phyloP scores from a whole-genome alignment of 2,113 vertebrate genomes.

The Ictidomys tridecemlineatus region DNA sequence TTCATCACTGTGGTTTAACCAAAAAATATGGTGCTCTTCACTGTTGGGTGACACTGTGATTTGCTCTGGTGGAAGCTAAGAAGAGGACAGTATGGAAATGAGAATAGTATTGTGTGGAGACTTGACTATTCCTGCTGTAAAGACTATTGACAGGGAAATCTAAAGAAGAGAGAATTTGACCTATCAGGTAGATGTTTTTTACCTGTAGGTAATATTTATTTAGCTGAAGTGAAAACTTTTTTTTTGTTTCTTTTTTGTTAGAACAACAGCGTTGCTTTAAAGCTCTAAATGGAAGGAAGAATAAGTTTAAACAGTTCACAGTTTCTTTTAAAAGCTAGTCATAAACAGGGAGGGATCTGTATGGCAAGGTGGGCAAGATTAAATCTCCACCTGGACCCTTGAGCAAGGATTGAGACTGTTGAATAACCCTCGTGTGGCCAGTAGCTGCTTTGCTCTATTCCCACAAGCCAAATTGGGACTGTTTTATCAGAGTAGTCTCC shows the following conservation, averaged over 20 bases:
- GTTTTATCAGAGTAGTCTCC: conserved; percentile 83
- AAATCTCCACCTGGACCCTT: background rate
- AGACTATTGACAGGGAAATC: background rate
- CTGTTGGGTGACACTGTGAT: background rate
- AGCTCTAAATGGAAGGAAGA: conserved; percentile 62
- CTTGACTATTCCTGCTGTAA: background rate
- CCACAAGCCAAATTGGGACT: conserved; percentile 76
- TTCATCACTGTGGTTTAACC: background rate
- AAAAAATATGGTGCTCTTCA: background rate
- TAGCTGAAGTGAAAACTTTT: conserved; percentile 44
- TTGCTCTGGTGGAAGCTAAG: background rate
- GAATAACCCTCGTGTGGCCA: conserved; percentile 71
- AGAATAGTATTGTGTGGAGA: background rate
- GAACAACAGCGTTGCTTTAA: conserved; percentile 53
- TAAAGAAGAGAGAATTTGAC: background rate
- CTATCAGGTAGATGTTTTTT: too few species aligned
- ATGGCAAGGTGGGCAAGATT: conserved; percentile 50
- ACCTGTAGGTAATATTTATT: background rate
- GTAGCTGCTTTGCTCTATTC: conserved; percentile 44
- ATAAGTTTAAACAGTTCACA: background rate
- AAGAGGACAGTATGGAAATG: background rate
- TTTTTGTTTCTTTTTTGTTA: background rate
- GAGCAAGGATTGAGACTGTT: conserved; percentile 72
- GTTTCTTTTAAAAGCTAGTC: conserved; percentile 59
- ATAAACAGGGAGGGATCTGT: conserved; percentile 45